Conservation (phyloP, 2,113 vertebrate species). For the Cettia cetti region DNA sequence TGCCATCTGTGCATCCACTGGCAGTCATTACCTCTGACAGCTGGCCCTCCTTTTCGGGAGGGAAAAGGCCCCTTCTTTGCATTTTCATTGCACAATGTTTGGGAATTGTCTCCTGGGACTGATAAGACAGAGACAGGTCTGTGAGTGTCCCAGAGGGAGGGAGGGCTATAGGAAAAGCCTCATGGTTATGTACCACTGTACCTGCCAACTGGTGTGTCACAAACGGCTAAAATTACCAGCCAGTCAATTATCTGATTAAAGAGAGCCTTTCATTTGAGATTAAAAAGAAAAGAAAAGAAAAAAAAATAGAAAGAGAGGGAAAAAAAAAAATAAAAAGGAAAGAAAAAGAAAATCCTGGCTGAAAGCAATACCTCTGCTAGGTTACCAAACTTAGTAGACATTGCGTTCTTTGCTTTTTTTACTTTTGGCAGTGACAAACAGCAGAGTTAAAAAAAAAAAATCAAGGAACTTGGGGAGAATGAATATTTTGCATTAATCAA, state of each 20-base stretch:
- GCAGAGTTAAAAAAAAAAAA: background rate
- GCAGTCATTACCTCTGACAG: constrained; percentile 68
- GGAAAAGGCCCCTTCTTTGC: background rate
- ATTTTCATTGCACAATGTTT: constrained; percentile 65
- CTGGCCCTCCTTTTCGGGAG: constrained; percentile 53
- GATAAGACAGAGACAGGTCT: constrained; percentile 74
- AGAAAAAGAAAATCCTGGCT: constrained; percentile 53
- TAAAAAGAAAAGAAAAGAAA: background rate
- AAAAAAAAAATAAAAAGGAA: background rate
- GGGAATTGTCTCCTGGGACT: constrained; percentile 53
- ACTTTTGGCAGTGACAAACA: constrained; percentile 54
- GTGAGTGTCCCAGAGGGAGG: constrained; percentile 70
- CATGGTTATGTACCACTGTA: constrained; percentile 72
- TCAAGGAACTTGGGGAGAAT: constrained; percentile 6
- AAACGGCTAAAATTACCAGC: constrained; percentile 79
- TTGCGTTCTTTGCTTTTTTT: background rate
- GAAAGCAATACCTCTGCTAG: constrained; percentile 71
- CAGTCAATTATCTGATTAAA: constrained; percentile 84
- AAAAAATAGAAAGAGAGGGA: background rate
- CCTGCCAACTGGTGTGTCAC: constrained; percentile 93
- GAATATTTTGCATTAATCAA: constrained; percentile 46
- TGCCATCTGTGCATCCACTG: constrained; percentile 70
- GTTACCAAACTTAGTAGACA: constrained; percentile 44
- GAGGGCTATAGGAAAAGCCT: constrained; percentile 64
- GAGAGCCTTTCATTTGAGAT: constrained; percentile 75